Conservation (phyloP, 2,113 vertebrate species). For the Mus spicilegus region DNA sequence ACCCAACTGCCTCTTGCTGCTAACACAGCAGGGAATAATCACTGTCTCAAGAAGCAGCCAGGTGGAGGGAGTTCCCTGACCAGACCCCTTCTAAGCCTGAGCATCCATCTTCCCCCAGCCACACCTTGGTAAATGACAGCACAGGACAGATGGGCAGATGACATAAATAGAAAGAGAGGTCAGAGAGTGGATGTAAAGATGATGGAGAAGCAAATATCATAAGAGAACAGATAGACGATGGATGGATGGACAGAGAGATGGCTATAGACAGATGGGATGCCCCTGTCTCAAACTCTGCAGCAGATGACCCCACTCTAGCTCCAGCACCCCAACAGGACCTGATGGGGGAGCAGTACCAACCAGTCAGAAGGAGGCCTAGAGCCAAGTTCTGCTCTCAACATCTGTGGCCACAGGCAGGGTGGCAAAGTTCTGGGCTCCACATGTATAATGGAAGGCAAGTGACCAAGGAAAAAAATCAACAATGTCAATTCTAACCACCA, state of each 20-base stretch:
- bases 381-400: neutral
- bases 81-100: neutral
- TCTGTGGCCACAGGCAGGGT: neutral
- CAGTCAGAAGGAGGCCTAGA: neutral
- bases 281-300: neutral
- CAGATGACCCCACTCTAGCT: neutral
- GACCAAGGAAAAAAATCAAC: slow-evolving; percentile 14
- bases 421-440: neutral
- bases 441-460: neutral
- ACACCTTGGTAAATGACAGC: neutral
- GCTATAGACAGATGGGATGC: neutral
- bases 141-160: neutral
- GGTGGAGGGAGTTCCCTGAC: neutral
- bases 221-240: neutral
- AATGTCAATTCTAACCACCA: neutral
- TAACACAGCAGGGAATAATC: neutral
- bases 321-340: neutral
- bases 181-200: neutral
- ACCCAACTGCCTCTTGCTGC: neutral
- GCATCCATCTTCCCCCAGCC: neutral
- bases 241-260: neutral
- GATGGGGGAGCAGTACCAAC: too few relatives aligned
- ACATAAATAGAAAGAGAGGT: neutral
- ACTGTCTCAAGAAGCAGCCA: neutral
- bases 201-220: neutral